phyloP scores from a whole-genome alignment of 2,888 invertebrate species.

The Thysanoteuthis rhombus region DNA sequence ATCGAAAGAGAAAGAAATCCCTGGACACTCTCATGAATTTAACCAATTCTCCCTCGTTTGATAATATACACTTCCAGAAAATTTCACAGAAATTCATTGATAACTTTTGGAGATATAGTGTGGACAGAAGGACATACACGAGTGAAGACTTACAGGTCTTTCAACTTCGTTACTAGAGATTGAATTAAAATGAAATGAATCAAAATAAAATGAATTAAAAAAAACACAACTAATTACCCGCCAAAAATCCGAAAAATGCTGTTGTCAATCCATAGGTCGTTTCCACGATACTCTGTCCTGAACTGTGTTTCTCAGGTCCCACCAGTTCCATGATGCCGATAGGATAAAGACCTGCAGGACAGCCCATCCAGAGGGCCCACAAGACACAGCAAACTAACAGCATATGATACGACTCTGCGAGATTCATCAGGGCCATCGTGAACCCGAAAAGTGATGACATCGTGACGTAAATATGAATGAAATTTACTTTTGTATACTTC shows the following conservation, averaged over 20 bases:
- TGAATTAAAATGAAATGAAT: no score
- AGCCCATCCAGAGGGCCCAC: neutral
- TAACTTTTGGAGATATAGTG: no score
- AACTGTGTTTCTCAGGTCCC: neutral
- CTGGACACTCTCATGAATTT: no score
- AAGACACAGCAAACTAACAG: neutral
- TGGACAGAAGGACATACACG: no score
- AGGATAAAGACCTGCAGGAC: neutral
- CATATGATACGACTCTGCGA: neutral
- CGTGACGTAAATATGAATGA: neutral
- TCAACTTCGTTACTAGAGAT: no score
- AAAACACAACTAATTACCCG: neutral
- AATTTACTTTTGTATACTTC: neutral
- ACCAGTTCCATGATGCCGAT: neutral
- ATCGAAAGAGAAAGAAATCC: no score
- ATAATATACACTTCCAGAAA: no score
- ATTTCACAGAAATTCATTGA: no score
- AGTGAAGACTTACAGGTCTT: no score
- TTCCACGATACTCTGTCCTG: neutral
- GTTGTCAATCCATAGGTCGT: neutral
- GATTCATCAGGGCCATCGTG: neutral
- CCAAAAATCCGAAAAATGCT: neutral
- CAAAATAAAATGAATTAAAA: no score
- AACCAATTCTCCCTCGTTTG: no score
- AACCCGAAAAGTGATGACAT: neutral